Percentiles rank a stretch among this genome's conserved stretches.
phyloP scores from a whole-genome alignment of 1,140 invertebrate genomes.

The Pachypeltis micranthus region DNA sequence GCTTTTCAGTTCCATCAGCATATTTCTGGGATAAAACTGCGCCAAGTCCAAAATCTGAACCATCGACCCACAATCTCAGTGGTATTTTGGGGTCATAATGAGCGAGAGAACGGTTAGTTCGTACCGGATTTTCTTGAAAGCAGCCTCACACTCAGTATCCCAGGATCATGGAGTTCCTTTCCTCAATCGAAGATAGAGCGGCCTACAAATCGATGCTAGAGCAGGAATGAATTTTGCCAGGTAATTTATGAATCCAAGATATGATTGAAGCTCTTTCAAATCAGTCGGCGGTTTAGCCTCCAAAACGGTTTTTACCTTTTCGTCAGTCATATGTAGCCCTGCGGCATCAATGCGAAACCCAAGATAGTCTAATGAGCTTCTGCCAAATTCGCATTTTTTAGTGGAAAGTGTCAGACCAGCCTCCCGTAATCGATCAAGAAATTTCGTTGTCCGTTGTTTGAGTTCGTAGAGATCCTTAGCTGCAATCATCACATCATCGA shows the following conservation, averaged over 20 bases:
- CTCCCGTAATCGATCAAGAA: slow-evolving; percentile 14
- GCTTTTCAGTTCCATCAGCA: not conserved
- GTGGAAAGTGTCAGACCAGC: not conserved
- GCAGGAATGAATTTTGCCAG: not conserved
- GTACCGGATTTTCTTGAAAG: not conserved
- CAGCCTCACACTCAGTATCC: not conserved
- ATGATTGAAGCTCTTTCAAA: slow-evolving; percentile 9
- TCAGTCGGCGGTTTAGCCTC: slow-evolving; percentile 9
- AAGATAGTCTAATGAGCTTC: not conserved
- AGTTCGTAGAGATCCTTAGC: not conserved
- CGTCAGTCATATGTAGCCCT: not conserved
- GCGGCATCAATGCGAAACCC: not conserved
- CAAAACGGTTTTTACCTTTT: not conserved
- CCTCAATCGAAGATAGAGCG: not conserved
- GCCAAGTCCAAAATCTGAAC: not conserved
- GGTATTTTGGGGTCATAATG: not conserved
- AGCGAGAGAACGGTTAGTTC: not conserved
- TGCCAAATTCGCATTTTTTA: too few species aligned
- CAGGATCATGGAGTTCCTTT: not conserved
- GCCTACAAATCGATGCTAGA: not conserved
- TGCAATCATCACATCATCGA: slow-evolving; percentile 9
- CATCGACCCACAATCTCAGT: not conserved
- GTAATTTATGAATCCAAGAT: slow-evolving; percentile 14
- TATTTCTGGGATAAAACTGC: not conserved
- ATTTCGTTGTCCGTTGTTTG: not conserved